A percentile compares a stretch with the other conserved stretches of the same genome.
Evolutionary conservation across 2,797 vertebrate species (phyloP).

Genomic region (Allenopithecus nigroviridis): DNA sequence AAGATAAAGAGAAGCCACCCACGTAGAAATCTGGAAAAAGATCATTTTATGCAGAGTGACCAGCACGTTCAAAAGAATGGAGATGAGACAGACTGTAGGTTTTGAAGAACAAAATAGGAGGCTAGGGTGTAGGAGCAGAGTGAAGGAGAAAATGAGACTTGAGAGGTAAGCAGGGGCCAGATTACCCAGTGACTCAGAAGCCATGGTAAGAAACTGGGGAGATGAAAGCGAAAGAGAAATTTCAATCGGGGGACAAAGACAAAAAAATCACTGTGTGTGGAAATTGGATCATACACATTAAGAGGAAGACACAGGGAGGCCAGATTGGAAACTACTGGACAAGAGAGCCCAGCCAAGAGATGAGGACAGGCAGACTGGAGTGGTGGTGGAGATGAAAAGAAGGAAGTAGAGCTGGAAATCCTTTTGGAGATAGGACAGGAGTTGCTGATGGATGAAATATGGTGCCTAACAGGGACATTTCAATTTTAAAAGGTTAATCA

Average conservation of each 20-base stretch:
- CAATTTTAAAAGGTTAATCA: constrained; percentile 23
- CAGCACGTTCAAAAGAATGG: background rate
- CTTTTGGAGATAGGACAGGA: background rate
- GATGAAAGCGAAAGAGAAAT: background rate
- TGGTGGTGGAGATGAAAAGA: background rate
- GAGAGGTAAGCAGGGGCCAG: background rate
- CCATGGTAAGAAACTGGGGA: background rate
- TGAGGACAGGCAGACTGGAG: background rate
- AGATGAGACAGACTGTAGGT: background rate
- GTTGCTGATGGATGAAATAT: background rate
- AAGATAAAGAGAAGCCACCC: background rate
- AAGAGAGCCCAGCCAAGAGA: background rate
- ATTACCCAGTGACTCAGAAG: background rate
- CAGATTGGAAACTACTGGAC: background rate
- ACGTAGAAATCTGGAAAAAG: background rate
- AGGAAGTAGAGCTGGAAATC: background rate
- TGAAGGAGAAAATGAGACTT: background rate
- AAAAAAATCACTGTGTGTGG: background rate
- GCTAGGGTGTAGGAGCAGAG: background rate
- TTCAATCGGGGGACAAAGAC: background rate
- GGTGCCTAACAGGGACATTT: background rate
- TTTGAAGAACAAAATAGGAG: background rate
- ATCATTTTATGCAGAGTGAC: background rate
- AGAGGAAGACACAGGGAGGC: background rate
- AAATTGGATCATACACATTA: background rate